phyloP scores from a whole-genome alignment of 2,797 vertebrate genomes.

The Buphagus erythrorhynchus region DNA sequence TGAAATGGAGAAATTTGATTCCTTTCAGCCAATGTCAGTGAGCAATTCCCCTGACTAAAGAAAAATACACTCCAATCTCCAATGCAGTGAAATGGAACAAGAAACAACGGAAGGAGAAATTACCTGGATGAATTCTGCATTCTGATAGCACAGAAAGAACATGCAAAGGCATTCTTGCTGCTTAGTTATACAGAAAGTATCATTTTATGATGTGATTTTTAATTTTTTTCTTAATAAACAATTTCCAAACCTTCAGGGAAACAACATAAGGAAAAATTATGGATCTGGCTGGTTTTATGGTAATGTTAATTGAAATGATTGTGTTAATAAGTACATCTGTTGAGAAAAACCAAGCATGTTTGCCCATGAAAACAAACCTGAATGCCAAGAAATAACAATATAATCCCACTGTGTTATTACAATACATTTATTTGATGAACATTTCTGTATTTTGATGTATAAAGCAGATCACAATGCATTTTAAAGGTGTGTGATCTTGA shows the following conservation, averaged over 20 bases:
- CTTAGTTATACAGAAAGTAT: not conserved
- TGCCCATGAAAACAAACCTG: not conserved
- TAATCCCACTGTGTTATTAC: not conserved
- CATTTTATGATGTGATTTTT: not conserved
- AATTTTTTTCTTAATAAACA: not conserved
- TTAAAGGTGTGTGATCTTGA: not conserved
- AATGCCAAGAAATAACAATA: not conserved
- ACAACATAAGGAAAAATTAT: not conserved
- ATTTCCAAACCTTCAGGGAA: not conserved
- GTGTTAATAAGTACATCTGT: not conserved
- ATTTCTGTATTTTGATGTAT: not conserved
- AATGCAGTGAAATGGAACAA: not conserved
- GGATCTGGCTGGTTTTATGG: not conserved
- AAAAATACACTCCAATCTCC: not conserved
- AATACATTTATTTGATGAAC: not conserved
- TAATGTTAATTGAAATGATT: not conserved
- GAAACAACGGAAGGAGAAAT: not conserved
- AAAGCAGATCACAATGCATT: not conserved
- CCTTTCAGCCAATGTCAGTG: not conserved
- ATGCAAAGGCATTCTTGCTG: not conserved
- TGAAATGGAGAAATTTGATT: constrained; percentile 30
- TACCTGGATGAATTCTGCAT: not conserved
- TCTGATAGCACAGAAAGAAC: not conserved
- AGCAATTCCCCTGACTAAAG: not conserved
- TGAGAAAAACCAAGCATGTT: not conserved